Evolutionary conservation across 2,797 vertebrate genomes (phyloP), one percentile per base, ranked within the genome.

Genomic region (Sebastes aleutianus): DNA sequence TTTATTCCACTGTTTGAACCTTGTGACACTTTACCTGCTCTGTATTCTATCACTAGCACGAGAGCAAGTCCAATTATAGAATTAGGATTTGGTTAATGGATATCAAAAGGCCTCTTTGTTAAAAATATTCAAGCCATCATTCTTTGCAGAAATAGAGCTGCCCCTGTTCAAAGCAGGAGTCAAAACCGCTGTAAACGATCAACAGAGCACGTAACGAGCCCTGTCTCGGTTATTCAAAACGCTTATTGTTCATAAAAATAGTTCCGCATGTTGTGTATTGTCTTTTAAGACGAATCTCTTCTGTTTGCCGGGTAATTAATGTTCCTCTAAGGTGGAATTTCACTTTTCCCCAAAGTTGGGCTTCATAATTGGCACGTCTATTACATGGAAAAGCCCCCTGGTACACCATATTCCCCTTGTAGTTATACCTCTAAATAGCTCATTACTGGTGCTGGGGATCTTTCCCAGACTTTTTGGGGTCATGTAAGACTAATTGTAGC

Each of bases 41-140:
- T 70, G 66, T 63, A 16, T 83, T 85, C 58, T 67, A 69, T 76
- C 72, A 12, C 58, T 64, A 63, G 63, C 78, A 59, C 59, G 63
- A 73, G 80, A 79, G 75, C 73, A 31, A 74, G 86, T 78, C 65
- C 78, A 88, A 89, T 92, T 84, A 89, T 57, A 80, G 66, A 74
- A 81, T 75, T 47, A 57, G 26, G 50, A 84, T 83, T 87, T 66
- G 27, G 32, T 63, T 90, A 85, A 90, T 76, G 73, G 80, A 84
- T 88, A 83, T 85, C 82, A 82, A 89, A 90, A 78, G 31, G 70
- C 81, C 47, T 87, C 75, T 91, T 91, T 88, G 86, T 88, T 70
- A 27, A 31, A 85, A 80, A 65, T 34, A 79, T 53, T 75, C 58
- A 57, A 57, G 54, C 77, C 27, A 32, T 82, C 75, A 63, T 78